A percentile compares a stretch with the other conserved stretches of the same genome.
phyloP scores from a whole-genome alignment of 2,888 invertebrate species.

The Steinernema scapterisci region DNA sequence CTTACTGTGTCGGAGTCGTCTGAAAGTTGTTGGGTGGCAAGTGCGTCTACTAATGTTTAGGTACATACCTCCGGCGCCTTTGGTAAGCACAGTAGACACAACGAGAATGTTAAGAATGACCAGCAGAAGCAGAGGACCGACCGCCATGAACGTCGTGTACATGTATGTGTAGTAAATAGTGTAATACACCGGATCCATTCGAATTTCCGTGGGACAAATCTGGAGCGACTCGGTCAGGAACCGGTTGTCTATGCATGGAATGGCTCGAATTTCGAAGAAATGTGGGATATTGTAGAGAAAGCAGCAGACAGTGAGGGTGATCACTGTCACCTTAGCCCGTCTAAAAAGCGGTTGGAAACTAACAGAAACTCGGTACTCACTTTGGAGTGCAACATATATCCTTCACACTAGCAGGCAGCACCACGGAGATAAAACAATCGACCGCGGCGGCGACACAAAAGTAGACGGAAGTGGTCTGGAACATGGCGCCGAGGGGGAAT shows the following conservation, averaged over 20 bases:
- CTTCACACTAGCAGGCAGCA: slow-evolving; percentile 48
- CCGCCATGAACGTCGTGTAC: slow-evolving; percentile 64
- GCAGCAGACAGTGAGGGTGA: slow-evolving; percentile 52
- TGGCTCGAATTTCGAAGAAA: slow-evolving; percentile 56
- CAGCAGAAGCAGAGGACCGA: slow-evolving; percentile 62
- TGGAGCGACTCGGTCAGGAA: slow-evolving; percentile 43
- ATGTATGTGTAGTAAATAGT: slow-evolving; percentile 64
- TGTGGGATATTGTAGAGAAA: slow-evolving; percentile 65
- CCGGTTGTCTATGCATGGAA: slow-evolving; percentile 47
- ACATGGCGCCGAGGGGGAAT: slow-evolving; percentile 65
- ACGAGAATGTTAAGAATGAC: slow-evolving; percentile 64
- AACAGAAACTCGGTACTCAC: slow-evolving; percentile 39
- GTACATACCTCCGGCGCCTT: slow-evolving; percentile 29
- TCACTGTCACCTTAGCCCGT: slow-evolving; percentile 59
- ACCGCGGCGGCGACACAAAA: slow-evolving; percentile 66
- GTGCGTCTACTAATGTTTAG: neutral
- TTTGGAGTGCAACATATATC: slow-evolving; percentile 62
- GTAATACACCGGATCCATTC: slow-evolving; percentile 62
- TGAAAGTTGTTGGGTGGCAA: slow-evolving; percentile 34
- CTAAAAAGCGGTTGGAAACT: no score
- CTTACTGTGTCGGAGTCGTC: slow-evolving; percentile 63
- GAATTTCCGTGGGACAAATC: slow-evolving; percentile 53
- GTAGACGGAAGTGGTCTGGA: slow-evolving; percentile 66
- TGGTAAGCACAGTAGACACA: slow-evolving; percentile 48
- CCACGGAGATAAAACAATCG: slow-evolving; percentile 62